Evolutionary conservation across 2,888 invertebrate species (phyloP), one percentile per base, ranked within the genome.

Genomic region (Ophion ventricosus): DNA sequence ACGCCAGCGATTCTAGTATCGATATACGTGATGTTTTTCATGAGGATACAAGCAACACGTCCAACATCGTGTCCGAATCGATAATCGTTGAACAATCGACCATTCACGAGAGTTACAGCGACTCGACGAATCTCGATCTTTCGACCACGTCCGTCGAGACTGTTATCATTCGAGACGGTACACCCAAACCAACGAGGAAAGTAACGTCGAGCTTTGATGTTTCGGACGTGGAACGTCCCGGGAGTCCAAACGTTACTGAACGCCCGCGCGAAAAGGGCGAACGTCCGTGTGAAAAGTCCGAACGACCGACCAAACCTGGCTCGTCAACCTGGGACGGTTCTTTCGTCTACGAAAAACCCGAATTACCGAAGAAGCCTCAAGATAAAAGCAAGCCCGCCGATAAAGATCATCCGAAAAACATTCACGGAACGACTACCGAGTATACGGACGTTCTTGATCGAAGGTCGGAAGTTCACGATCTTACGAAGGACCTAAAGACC

Each of bases 141-240:
- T 88, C 91, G 1, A 86, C 92, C 0, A 90, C 89, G 0, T 89
- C 91, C 10, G 85, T 89, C 3, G 92, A 92, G 59, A 91, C 91
- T 0, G 88, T 92, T 0, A 88, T 92, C 10, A 86, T 90, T 23
- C 89, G 88, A 11, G 89, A 92, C 76, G 91, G 91, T 0, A 88
- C 89, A 10, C 92, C 91, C 1, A 79, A 72, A n/a, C 54, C 43
- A 0, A 82, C 81, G 49, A 75, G 64, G 23, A 76, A 70, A 40
- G 76, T 73, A n/a, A 82, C 63, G 11, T 70, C 70, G 7, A 64
- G 35, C 35, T 29, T 43, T 17, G 78, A 59, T 23, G n/a, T 75
- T 64, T 43, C 20, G 72, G 77, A 74, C 23, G 61, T 20, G 23
- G 67, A 61, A 64, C 43, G 73, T 40, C 63, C 88, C 14, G 82